Conservation (phyloP, 2,888 invertebrate genomes). For the Drosophila dives region DNA sequence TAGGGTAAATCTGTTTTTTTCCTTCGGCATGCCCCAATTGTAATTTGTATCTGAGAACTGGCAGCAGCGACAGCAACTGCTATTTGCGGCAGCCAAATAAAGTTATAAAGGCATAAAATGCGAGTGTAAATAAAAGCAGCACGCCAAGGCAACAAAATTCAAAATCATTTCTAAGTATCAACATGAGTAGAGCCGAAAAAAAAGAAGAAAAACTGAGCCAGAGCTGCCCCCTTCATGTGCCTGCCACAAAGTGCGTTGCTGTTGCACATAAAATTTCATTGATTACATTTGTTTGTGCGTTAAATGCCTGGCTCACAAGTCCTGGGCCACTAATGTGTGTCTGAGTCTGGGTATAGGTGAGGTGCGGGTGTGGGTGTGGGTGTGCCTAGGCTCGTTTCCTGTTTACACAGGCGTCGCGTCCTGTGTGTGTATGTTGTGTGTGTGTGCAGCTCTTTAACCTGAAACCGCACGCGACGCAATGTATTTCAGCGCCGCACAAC, state of each 20-base stretch:
- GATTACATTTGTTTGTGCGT: constrained; percentile 81
- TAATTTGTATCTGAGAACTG: constrained; percentile 68
- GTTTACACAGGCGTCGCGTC: constrained; percentile 74
- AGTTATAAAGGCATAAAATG: constrained; percentile 76
- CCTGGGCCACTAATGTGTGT: constrained; percentile 30
- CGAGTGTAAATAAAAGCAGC: constrained; percentile 63
- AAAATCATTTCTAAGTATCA: constrained; percentile 67
- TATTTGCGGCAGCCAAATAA: constrained; percentile 74
- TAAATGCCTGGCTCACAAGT: constrained; percentile 57
- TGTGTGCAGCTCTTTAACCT: constrained; percentile 54
- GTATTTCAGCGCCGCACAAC: constrained; percentile 57
- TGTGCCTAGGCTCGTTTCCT: constrained; percentile 74
- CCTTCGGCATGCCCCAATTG: constrained; percentile 68
- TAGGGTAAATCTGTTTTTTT: constrained; percentile 70
- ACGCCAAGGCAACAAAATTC: constrained; percentile 59
- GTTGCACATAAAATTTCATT: constrained; percentile 81
- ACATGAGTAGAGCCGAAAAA: constrained; percentile 41
- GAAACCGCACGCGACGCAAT: constrained; percentile 63
- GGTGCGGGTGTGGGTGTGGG: constrained; percentile 19
- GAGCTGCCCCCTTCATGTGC: background rate
- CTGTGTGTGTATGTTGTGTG: constrained; percentile 40
- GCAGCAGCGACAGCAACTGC: constrained; percentile 4
- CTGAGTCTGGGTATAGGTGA: background rate
- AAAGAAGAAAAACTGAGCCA: constrained; percentile 10
- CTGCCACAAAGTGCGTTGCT: constrained; percentile 66